Conservation (phyloP, 2,113 vertebrate genomes). For the Tretioscincus oriximinensis region DNA sequence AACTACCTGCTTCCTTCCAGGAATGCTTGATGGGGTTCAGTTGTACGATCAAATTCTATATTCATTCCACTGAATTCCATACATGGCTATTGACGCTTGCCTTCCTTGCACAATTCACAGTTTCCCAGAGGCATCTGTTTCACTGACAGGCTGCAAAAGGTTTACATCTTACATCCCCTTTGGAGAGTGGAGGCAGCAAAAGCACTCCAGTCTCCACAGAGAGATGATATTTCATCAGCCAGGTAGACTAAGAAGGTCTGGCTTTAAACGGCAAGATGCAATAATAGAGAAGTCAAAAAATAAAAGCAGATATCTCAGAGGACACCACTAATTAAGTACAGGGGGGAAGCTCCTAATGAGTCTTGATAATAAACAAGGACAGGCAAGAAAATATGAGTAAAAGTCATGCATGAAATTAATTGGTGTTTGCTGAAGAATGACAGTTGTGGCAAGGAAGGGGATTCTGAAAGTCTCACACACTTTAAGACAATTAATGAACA, state of each 20-base stretch:
- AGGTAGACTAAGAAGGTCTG: neutral
- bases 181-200: neutral
- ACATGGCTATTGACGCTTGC: neutral
- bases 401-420: conserved; percentile 50
- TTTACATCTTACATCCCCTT: neutral
- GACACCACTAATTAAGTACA: conserved; percentile 31
- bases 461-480: conserved; percentile 51
- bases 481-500: conserved; percentile 67
- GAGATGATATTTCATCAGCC: neutral
- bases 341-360: conserved; percentile 41
- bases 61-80: neutral
- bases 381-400: conserved; percentile 30
- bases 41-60: too few relatives aligned
- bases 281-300: neutral
- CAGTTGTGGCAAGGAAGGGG: neutral
- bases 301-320: neutral
- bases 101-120: neutral
- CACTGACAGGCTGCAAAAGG: neutral
- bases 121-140: neutral
- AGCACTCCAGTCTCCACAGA: neutral
- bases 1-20: neutral
- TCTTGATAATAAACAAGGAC: conserved; percentile 44
- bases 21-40: neutral
- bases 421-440: conserved; percentile 60
- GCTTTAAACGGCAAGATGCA: neutral